Conservation (phyloP, 2,888 invertebrate genomes). For the Lasioglossum villosulum region DNA sequence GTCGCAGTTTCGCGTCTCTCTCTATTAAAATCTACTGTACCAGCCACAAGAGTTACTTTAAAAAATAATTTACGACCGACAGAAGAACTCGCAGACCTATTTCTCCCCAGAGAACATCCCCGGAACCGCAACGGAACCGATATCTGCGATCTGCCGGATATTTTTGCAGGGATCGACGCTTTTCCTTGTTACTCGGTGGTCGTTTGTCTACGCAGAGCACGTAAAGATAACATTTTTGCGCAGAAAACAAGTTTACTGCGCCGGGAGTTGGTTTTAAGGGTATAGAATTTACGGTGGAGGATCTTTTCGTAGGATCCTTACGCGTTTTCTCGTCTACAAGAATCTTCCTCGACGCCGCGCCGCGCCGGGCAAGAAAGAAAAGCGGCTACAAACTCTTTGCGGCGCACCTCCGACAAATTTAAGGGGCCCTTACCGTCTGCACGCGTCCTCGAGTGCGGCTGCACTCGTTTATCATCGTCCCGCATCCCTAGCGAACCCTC, state of each 20-base stretch:
- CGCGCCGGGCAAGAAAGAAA: not conserved
- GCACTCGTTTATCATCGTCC: not conserved
- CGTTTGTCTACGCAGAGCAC: not conserved
- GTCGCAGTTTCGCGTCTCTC: not conserved
- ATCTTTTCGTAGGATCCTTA: not conserved
- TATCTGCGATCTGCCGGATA: not conserved
- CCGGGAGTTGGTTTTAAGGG: not conserved
- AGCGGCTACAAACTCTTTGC: not conserved
- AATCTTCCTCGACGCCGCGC: not conserved
- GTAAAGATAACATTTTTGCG: not conserved
- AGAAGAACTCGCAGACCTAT: not conserved
- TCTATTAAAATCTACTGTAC: not conserved
- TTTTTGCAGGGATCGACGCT: not conserved
- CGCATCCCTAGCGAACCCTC: not conserved
- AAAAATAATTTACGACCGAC: not conserved
- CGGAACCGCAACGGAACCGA: not conserved
- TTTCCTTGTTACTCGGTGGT: not conserved
- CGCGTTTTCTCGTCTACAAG: not conserved
- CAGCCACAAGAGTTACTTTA: not conserved
- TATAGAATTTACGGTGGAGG: not conserved
- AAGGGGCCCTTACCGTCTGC: not conserved
- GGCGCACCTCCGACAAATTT: not conserved
- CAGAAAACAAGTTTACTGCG: not conserved
- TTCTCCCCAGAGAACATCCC: not conserved
- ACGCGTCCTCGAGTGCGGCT: not conserved